phyloP scores from a whole-genome alignment of 2,888 invertebrate genomes.

The Callosobruchus maculatus region DNA sequence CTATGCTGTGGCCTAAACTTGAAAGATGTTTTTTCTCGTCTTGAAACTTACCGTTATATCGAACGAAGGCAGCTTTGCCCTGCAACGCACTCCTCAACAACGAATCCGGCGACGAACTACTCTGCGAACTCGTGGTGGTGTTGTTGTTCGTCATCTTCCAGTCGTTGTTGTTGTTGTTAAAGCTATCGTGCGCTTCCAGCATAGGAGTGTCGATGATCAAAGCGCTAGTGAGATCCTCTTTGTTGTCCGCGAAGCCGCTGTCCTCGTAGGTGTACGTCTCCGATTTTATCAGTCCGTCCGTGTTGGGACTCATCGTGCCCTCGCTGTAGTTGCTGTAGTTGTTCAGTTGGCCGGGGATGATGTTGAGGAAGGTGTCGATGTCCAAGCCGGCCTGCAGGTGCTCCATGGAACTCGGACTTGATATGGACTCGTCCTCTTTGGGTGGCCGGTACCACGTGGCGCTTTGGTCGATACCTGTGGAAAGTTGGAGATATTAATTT shows the following conservation, averaged over 20 bases:
- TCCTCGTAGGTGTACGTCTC: conserved; percentile 75
- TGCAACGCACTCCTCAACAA: conserved; percentile 78
- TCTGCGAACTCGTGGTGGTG: conserved; percentile 35
- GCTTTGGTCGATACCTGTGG: conserved; percentile 49
- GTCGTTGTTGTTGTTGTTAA: conserved; percentile 78
- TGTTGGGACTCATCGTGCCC: conserved; percentile 54
- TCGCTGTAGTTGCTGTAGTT: conserved; percentile 59
- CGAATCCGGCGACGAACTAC: conserved; percentile 60
- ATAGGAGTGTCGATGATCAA: conserved; percentile 54
- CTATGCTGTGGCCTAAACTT: too few species aligned
- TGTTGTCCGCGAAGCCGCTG: conserved; percentile 67
- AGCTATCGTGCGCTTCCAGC: conserved; percentile 54
- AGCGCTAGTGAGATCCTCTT: conserved; percentile 53
- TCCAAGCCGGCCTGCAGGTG: conserved; percentile 62
- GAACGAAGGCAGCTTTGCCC: conserved; percentile 60
- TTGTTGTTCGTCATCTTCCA: conserved; percentile 76
- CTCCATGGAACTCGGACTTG: conserved; percentile 59
- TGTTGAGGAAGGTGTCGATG: conserved; percentile 76
- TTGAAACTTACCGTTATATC: conserved; percentile 44
- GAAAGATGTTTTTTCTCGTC: too few species aligned
- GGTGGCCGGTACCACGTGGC: conserved; percentile 54
- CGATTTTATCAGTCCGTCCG: conserved; percentile 64
- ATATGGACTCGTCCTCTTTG: conserved; percentile 63
- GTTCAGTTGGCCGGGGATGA: conserved; percentile 61
- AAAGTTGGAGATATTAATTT: not conserved